A percentile compares a stretch with the other conserved stretches of the same genome.
These are phyloP conservation scores for Clistopyga incitator DNA, from an alignment of 2,888 invertebrate genomes.

Conservation along the genomic window DNA sequence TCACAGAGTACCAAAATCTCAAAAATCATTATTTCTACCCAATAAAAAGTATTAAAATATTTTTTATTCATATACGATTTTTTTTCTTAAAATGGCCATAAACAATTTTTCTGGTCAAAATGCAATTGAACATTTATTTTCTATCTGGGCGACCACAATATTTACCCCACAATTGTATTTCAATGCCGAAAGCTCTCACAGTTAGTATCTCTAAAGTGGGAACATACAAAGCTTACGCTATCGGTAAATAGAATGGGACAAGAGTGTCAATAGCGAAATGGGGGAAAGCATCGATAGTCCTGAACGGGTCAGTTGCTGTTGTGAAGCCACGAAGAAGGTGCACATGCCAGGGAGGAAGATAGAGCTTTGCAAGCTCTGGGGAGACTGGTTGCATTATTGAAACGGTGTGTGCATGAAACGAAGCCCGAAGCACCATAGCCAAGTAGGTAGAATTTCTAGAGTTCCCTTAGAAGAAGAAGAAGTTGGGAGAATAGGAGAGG, in stretches of 20 bases:
- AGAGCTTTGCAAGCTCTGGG: conserved; percentile 13
- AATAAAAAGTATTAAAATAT: too few relatives aligned
- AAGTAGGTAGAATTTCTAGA: background rate
- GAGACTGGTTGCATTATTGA: conserved; percentile 44
- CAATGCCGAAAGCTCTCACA: background rate
- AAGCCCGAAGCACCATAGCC: conserved; percentile 28
- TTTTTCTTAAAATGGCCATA: too few relatives aligned
- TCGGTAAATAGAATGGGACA: background rate
- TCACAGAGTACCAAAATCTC: too few relatives aligned
- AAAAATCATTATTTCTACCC: too few relatives aligned
- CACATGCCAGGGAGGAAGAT: background rate
- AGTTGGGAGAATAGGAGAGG: conserved; percentile 17
- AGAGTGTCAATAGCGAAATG: background rate
- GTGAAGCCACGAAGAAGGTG: background rate
- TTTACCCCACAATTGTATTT: background rate
- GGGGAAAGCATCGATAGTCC: background rate
- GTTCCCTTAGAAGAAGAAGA: background rate
- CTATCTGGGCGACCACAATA: too few relatives aligned
- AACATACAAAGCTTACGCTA: background rate
- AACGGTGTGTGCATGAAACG: conserved; percentile 31
- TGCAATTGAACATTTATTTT: too few relatives aligned
- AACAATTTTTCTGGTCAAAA: too few relatives aligned
- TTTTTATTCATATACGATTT: too few relatives aligned
- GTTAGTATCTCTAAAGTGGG: background rate
- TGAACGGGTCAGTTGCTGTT: background rate